Evolutionary conservation across 2,113 vertebrate species (phyloP).

Genomic region (Myrmecophaga tridactyla): DNA sequence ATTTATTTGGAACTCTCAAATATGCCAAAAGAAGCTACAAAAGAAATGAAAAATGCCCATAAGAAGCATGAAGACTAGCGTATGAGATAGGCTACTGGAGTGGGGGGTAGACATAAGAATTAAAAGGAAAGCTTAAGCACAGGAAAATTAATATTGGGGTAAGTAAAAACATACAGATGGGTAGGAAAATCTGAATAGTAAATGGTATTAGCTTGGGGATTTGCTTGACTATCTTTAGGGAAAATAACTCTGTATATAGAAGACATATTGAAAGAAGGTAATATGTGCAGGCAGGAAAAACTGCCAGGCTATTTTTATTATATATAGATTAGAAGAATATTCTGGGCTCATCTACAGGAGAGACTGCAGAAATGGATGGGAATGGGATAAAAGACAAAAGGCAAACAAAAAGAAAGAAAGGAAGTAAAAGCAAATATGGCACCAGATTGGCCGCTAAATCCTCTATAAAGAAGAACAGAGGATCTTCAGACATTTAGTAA

Average conservation of each 20-base stretch:
- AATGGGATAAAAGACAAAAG: background rate
- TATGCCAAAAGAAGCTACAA: background rate
- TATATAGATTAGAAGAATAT: background rate
- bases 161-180: background rate
- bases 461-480: background rate
- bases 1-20: slow-evolving; percentile 9
- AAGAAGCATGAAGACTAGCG: background rate
- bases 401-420: background rate
- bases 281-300: background rate
- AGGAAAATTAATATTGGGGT: background rate
- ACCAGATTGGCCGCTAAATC: background rate
- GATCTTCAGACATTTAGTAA: background rate
- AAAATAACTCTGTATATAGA: background rate
- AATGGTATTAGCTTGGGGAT: background rate
- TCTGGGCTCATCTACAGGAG: background rate
- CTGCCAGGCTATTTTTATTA: background rate
- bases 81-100: background rate
- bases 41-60: background rate
- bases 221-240: background rate
- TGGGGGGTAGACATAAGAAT: background rate
- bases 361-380: background rate
- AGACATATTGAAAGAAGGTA: background rate
- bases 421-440: background rate
- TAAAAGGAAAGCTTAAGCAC: background rate
- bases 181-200: background rate